Conservation (phyloP, 2,113 vertebrate species). For the Pelusios castaneus region DNA sequence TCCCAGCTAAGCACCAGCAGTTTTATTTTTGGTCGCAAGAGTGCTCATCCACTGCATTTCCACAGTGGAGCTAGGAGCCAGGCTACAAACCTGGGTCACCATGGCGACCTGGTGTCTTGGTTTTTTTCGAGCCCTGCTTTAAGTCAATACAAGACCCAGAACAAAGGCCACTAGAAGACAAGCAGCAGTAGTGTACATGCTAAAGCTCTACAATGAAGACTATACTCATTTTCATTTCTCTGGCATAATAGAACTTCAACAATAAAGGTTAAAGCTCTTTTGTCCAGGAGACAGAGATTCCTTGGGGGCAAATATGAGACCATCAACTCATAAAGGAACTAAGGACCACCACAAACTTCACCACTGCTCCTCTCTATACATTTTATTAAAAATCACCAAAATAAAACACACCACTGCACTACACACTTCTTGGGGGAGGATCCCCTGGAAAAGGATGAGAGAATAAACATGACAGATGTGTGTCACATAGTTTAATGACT, state of each 20-base stretch:
- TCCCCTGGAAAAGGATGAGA: background rate
- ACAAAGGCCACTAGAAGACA: background rate
- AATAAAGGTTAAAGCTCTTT: background rate
- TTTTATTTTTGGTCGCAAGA: no score
- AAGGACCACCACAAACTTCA: fast-evolving
- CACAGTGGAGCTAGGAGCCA: no score
- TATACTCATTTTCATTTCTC: background rate
- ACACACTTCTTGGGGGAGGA: background rate
- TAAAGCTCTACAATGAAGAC: background rate
- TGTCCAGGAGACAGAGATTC: background rate
- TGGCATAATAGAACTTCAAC: background rate
- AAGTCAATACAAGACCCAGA: background rate
- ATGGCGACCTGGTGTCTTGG: no score
- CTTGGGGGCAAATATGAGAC: background rate
- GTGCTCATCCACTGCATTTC: no score
- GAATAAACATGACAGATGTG: background rate
- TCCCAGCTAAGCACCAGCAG: no score
- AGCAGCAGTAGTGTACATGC: background rate
- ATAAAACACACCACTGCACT: background rate
- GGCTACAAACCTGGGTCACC: no score
- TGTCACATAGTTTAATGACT: fast-evolving
- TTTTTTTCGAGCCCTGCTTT: no score
- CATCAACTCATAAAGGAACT: background rate
- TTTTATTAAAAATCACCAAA: background rate
- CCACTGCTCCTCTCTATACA: background rate